Evolutionary conservation across 2,888 invertebrate species (phyloP), one percentile per base, ranked within the genome.

Genomic region (Latrodectus hesperus): DNA sequence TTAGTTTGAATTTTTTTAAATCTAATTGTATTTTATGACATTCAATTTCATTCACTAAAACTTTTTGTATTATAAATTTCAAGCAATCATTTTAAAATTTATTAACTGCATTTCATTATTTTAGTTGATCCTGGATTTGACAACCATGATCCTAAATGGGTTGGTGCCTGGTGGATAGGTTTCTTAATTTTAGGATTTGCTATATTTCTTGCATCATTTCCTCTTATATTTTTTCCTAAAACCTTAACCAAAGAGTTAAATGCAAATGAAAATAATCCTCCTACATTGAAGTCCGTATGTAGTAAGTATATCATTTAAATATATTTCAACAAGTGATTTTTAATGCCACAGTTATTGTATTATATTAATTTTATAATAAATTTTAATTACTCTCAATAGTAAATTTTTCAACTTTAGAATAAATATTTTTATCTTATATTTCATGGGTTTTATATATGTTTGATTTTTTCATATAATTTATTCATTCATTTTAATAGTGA

Each of bases 91-190:
- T 53, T 53, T 64, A 12, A 55, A n/a, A 16, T 8, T 75, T 11
- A 6, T 60, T 77, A 22, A 70, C 16, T 70, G 14, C 51, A 12
- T 72, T 64, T 64, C 9, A 38, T 26, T 26, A n/a, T 22, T 38
- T 14, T 55, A 89, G 89, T 79, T 78, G 79, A 86, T 75, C 90
- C 91, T n/a, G 89, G 89, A 38, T 89, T 90, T 72, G 75, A 73
- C 22, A 71, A 74, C 14, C 85, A 83, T 22, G 91, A 91, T 81
- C 90, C 91, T 16, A 86, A 90, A 71, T 91, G 90, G 89, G 86
- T 91, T 10, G 91, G 91, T 71, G 91, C 91, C 26, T 91, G 91
- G 91, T 91, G 91, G 91, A 82, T 91, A 17, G 91, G 91, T 51
- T 91, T 91, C 84, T 26, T 90, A 14, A 64, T 90, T n/a, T 87